Conservation (phyloP, 2,797 vertebrate genomes). For the Aplochiton taeniatus region DNA sequence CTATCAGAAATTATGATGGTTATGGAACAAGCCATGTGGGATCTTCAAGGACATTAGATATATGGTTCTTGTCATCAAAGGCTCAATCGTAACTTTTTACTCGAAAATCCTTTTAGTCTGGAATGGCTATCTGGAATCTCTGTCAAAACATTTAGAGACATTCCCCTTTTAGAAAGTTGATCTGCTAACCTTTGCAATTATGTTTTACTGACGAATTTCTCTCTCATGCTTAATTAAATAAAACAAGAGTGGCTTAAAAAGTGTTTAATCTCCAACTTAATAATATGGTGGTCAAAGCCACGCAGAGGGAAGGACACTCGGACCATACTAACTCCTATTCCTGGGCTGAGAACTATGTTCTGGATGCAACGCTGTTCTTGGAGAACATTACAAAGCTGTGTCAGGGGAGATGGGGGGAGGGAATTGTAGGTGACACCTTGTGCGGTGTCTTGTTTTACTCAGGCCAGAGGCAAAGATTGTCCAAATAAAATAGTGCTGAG, state of each 20-base stretch:
- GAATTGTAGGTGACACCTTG: conserved; percentile 47
- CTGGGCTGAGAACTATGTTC: conserved; percentile 18
- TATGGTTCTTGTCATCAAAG: no score
- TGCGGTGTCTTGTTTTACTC: conserved; percentile 40
- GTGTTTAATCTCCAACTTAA: not conserved
- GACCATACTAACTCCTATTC: conserved; percentile 22
- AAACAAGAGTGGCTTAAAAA: conserved; percentile 13
- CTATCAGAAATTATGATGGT: no score
- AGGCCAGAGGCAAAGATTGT: conserved; percentile 16
- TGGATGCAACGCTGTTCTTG: conserved; percentile 18
- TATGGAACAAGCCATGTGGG: conserved; percentile 4
- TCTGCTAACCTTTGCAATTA: not conserved
- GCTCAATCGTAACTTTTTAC: no score
- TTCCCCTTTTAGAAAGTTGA: not conserved
- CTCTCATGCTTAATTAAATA: not conserved
- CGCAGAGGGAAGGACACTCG: conserved; percentile 18
- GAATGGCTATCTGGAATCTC: no score
- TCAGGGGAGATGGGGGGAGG: conserved; percentile 20
- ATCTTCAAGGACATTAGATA: not conserved
- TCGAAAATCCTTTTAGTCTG: no score
- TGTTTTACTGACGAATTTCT: not conserved
- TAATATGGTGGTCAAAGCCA: not conserved
- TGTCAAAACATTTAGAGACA: no score
- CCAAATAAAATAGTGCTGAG: conserved; percentile 27
- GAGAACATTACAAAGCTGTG: conserved; percentile 31